Evolutionary conservation across 92 coral and sea anemone genomes (phyloP).

Genomic region (Phenganax stokvisi): DNA sequence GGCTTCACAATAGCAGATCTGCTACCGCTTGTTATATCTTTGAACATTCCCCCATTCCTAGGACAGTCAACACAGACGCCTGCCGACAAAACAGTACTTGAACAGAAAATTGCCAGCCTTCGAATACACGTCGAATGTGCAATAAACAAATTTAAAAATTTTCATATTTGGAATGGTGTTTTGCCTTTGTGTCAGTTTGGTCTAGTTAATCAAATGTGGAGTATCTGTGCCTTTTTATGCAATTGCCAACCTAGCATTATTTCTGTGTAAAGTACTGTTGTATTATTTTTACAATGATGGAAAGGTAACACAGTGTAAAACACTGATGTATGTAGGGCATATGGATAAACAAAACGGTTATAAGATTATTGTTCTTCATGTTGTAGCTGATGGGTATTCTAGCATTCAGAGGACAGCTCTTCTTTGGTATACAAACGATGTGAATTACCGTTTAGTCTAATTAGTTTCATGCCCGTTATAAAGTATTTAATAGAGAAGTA

Average conservation of each 20-base stretch:
- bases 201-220: constrained; percentile 1
- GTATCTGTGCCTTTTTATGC: not conserved
- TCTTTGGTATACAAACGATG: too few relatives aligned
- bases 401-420: too few relatives aligned
- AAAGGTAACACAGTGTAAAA: too few relatives aligned
- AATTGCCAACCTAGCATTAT: not conserved
- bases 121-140: not conserved
- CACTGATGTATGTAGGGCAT: too few relatives aligned
- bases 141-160: constrained; percentile 4
- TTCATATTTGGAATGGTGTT: not conserved
- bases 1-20: constrained; percentile 10
- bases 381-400: too few relatives aligned
- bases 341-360: too few relatives aligned
- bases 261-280: too few relatives aligned
- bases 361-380: too few relatives aligned
- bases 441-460: too few relatives aligned
- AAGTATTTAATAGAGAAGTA: too few relatives aligned
- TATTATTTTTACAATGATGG: too few relatives aligned
- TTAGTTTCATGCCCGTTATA: too few relatives aligned
- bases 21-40: not conserved
- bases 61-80: not conserved
- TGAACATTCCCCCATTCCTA: constrained; percentile 12
- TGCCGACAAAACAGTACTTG: not conserved
- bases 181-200: not conserved
- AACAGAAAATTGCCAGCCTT: not conserved